Evolutionary conservation across 2,888 invertebrate genomes (phyloP), one percentile per base, ranked within the genome.

Genomic region (Pterostichus niger): DNA sequence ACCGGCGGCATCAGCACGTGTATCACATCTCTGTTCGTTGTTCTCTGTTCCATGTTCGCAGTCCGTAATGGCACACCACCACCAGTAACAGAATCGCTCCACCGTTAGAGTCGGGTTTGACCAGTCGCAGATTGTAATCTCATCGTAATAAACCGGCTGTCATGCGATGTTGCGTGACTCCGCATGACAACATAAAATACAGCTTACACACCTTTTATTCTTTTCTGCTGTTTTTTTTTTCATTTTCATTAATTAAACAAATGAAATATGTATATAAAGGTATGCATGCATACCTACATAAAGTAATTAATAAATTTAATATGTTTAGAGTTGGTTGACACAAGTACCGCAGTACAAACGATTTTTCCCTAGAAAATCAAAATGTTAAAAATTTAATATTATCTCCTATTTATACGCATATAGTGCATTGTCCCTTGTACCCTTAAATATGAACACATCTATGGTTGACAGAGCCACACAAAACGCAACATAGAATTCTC

Each of bases 181-280:
- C 87, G 87, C 88, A 88, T 89, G 89, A 89, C 89, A 89, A 88
- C 87, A 88, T 89, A 89, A 88, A 89, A 89, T 89, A 89, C 88
- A 88, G 87, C 75, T 87, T 88, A 86, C 88, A 88, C 87, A 86
- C 86, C 86, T 86, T 87, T 87, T 87, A 87, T 87, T 87, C 86
- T 87, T 87, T 86, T 84, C 87, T 52, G 73, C 40, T 73, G 68
- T 54, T 83, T 86, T 87, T 87, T 87, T 87, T 88, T 87, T 87
- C 86, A 86, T 87, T 87, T 88, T 87, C 88, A 88, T 88, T 88
- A 88, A 88, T 88, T 88, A 88, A 88, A 88, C 87, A 87, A 88
- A 88, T 88, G 87, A 88, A 88, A 88, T 88, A 88, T 88, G 87
- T 87, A 87, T 86, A 85, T 85, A 86, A 84, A 84, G 84, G 85